phyloP scores from a whole-genome alignment of 2,113 vertebrate species.

The Orthonyx spaldingii region DNA sequence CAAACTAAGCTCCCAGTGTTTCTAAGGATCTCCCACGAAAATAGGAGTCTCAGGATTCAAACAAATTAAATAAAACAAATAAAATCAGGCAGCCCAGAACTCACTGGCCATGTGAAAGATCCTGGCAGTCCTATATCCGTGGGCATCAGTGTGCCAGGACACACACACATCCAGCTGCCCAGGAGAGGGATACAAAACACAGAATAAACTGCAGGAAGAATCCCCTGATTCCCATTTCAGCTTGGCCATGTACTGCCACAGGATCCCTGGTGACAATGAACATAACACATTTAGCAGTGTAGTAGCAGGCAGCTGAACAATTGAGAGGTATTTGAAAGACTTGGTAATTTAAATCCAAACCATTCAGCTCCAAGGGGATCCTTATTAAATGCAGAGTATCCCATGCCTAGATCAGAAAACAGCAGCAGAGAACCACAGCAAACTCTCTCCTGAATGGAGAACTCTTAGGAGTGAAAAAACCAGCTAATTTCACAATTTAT shows the following conservation, averaged over 20 bases:
- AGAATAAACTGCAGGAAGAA: background rate
- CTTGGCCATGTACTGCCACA: background rate
- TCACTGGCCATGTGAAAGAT: background rate
- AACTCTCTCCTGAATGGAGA: background rate
- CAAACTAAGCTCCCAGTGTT: background rate
- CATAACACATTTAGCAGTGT: background rate
- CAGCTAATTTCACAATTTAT: background rate
- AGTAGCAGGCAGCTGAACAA: background rate
- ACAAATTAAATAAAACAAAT: background rate
- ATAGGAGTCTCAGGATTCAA: background rate
- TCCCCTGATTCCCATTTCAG: background rate
- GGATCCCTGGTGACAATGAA: background rate
- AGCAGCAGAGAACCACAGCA: background rate
- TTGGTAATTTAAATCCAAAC: background rate
- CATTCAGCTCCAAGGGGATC: background rate
- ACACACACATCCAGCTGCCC: fast-evolving
- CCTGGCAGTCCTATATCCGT: background rate
- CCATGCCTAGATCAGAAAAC: background rate
- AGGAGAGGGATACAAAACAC: background rate
- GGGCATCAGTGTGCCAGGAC: background rate
- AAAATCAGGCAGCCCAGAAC: background rate
- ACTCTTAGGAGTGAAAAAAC: background rate
- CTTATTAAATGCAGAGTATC: background rate
- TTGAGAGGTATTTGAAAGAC: background rate
- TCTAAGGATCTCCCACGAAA: background rate